Evolutionary conservation across 1,140 invertebrate species (phyloP), one percentile per base, ranked within the genome.

Genomic region (Metaphire vulgaris): DNA sequence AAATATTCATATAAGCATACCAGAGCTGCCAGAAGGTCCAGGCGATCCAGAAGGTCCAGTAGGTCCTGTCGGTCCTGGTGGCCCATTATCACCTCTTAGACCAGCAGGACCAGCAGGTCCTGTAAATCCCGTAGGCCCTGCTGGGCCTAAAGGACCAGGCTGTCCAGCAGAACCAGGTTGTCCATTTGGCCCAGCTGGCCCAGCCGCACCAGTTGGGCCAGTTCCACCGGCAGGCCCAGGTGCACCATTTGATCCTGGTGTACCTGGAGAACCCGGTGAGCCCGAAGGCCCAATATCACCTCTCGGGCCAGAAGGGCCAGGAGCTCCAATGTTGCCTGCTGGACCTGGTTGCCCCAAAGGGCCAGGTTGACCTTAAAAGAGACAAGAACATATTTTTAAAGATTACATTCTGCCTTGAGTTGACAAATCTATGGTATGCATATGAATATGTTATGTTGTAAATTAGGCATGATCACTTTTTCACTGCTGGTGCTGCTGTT

Each of bases 11-110:
- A 34, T 34, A 26, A 29, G n/a, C 1, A 34, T 34, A 64, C 72
- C 72, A 12, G 33, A 26, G 12, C 34, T 28, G 34, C 72, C 72
- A 26, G 16, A 28, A 29, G 32, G 26, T 12, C 72, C 72, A 16
- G 72, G 33, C 6, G 72, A 28, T 28, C 72, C 72, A 16, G 6
- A n/a, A 12, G 72, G 33, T 33, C 72, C 72, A 2, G 30, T 33
- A 16, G 72, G 31, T 2, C 72, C 72, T 14, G 32, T 34, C 26
- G 72, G 72, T 73, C 72, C 72, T 1, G 30, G 72, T 41, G 34
- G 41, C 0, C 72, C 72, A 64, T 16, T 16, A 30, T 73, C 34
- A 12, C 72, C 72, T 73, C 32, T 34, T 56, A 34, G 67, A 69
- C 67, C 67, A 14, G 67, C n/a, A 6, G n/a, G 67, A 26, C 67